Percentiles rank a stretch among this genome's conserved stretches.
Conservation (phyloP, 2,888 invertebrate species). For the Agrotis puta region DNA sequence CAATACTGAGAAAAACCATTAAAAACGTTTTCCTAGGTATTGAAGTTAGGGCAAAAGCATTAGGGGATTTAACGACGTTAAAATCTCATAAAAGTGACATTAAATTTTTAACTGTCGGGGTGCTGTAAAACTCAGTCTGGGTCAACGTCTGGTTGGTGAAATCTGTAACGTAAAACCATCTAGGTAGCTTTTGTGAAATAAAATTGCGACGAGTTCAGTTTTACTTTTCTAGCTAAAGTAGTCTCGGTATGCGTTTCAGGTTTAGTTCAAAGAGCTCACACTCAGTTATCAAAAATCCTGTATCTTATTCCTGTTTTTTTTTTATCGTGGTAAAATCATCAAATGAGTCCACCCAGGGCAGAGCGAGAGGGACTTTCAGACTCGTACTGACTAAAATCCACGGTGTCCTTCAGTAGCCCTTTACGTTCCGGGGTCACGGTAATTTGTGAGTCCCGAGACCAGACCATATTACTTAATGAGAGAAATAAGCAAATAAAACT, state of each 20-base stretch:
- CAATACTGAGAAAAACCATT: slow-evolving; percentile 1
- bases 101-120: slow-evolving; percentile 39
- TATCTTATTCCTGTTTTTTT: no score
- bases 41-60: slow-evolving; percentile 29
- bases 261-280: no score
- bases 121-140: slow-evolving; percentile 41
- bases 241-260: no score
- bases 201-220: not conserved
- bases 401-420: no score
- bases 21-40: slow-evolving; percentile 24
- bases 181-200: not conserved
- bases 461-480: not conserved
- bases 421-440: no score
- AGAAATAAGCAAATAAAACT: not conserved
- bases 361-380: no score
- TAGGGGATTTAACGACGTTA: slow-evolving; percentile 37
- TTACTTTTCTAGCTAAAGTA: no score
- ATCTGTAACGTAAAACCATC: slow-evolving; percentile 11
- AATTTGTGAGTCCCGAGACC: no score
- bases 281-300: no score
- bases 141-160: slow-evolving; percentile 33
- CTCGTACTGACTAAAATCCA: no score
- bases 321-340: no score
- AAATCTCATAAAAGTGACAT: slow-evolving; percentile 40
- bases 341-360: no score